phyloP scores from a whole-genome alignment of 2,888 invertebrate species.

The Lithophane semibrunnea region DNA sequence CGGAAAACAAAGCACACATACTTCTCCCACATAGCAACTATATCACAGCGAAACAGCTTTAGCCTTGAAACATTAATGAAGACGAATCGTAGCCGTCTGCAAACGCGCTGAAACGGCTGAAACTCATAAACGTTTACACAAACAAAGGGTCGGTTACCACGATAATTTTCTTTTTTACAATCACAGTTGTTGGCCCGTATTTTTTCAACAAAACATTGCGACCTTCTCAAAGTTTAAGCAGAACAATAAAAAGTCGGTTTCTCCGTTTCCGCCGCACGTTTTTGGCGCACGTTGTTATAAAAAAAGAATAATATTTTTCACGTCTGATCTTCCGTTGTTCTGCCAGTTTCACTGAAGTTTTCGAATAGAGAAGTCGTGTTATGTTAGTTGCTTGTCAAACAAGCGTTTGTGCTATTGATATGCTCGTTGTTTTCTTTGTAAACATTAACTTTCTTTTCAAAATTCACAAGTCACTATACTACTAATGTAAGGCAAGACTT shows the following conservation, averaged over 20 bases:
- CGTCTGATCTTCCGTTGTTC: conserved; percentile 48
- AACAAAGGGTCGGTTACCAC: conserved; percentile 61
- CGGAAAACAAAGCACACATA: conserved; percentile 14
- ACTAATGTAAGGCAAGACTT: not conserved
- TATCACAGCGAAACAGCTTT: conserved; percentile 27
- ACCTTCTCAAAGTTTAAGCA: conserved; percentile 63
- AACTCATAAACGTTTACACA: conserved; percentile 63
- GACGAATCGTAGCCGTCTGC: conserved; percentile 48
- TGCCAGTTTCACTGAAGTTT: conserved; percentile 27
- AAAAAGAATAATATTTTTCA: conserved; percentile 55
- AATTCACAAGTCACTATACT: not conserved
- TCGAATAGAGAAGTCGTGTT: conserved; percentile 25
- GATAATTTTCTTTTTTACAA: conserved; percentile 65
- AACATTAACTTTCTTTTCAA: not conserved
- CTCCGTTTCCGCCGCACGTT: conserved; percentile 59
- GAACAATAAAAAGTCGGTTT: conserved; percentile 60
- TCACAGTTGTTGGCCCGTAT: conserved; percentile 57
- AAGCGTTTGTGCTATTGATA: conserved; percentile 22
- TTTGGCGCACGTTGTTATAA: conserved; percentile 37
- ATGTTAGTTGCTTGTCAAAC: conserved; percentile 12
- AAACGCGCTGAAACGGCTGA: conserved; percentile 52
- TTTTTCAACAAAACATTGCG: conserved; percentile 63
- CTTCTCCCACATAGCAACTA: conserved; percentile 1
- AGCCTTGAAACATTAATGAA: conserved; percentile 59
- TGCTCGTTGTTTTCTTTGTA: not conserved